Evolutionary conservation across 2,797 vertebrate species (phyloP), one percentile per base, ranked within the genome.

Genomic region (Gymnoscopelus braueri): DNA sequence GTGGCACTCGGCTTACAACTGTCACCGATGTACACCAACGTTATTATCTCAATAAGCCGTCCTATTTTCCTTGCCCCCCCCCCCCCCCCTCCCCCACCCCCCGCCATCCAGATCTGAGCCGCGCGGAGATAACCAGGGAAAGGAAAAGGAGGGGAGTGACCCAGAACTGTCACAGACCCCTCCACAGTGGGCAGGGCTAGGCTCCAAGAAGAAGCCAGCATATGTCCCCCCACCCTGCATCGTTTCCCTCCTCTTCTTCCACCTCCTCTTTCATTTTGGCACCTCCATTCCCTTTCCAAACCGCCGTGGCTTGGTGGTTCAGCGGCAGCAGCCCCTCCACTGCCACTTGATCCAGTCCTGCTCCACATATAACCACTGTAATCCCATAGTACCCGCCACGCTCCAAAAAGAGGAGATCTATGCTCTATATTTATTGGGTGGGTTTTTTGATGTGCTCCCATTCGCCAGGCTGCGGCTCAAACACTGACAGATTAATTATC

Each of bases 21-120:
- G 93, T 94, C 93, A 94, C 88, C 82, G 69, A 84, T 86, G 87
- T 90, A 90, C 83, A 89, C 88, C 81, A 86, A 19, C 86, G 87
- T 94, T 91, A 93, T 92, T 93, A 94, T 93, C 92, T 91, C 91
- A 92, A 93, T 93, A 94, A 94, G 91, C 91, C 82, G 85, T 81
- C 90, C 92, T 91, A 92, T 94, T 93, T 93, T 93, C 83, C 84
- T 82, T 81, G 7, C 84, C 69, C 87, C 89, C 89, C 88, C 85
- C 83, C 83, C 89, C 87, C 86, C 83, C 82, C 89, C 86, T 80
- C 80, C 71, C 15, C 50, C 67, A 68, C 1, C 19, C 82, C 86
- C 85, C 83, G 72, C 80, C 61, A 9, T 78, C 80, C 87, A 86
- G 83, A 91, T 87, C 85, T 73, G 70, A 73, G 82, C 86, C 80